Base-by-base conservation (phyloP, 2,888 invertebrate genomes). In the Himalopsyche anomala region DNA sequence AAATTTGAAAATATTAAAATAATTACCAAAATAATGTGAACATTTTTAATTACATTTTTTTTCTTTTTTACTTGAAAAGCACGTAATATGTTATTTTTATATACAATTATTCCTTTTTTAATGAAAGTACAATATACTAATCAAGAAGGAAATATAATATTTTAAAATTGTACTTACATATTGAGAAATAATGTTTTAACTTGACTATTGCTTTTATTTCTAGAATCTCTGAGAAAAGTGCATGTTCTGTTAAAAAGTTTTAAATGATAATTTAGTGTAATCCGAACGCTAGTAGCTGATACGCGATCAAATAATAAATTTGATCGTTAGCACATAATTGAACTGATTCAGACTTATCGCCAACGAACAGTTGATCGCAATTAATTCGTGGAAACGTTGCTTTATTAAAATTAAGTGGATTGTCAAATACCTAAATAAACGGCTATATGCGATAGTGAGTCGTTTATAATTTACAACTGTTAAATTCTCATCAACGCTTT, bases 241-340 rank as follows among this genome's bases (percentile, higher is more conserved):
- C 62, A 62, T 19, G 62, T 19, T 28, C 19, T 19, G 62, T 62
- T 62, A 2, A 19, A 62, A 62, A 62, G 19, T 62, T 62, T 56
- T 9, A 62, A 19, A 62, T 62, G 19, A 62, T 2, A 62, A 62
- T 62, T 62, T 62, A n/a, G 11, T 62, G 62, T 62, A 19, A 62
- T 62, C 62, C 62, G 28, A 62, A 9, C 17, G 28, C 19, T 8
- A 19, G 19, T 62, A 62, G 19, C 62, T 62, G 62, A 62, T n/a
- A 62, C 62, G 62, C 62, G 62, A 62, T 62, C 62, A 62, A 62
- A 62, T 62, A 62, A 62, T 62, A 62, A 19, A 62, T 62, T 62
- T 62, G 62, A 19, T 19, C 62, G 28, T 62, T 62, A 62, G 62
- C 62, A 19, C 62, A 62, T 62, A 62, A 62, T 62, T 62, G 62